Percentiles rank a stretch among this genome's conserved stretches.
Evolutionary conservation across 2,113 vertebrate species (phyloP).

Genomic region (Lampris megalopsis): DNA sequence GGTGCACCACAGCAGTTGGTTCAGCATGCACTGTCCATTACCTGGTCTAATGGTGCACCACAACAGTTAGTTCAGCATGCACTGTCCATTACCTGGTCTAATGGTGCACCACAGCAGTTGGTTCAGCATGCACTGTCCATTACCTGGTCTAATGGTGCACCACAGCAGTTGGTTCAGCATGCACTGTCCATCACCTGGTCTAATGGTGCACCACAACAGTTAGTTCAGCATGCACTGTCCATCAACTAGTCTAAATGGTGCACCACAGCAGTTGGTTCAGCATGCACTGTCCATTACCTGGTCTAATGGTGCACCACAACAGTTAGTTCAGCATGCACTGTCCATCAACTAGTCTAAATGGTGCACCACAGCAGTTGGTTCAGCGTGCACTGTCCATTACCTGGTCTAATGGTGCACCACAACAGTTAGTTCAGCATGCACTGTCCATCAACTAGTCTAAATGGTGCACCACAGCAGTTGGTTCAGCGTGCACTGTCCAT

Average conservation of each 20-base stretch:
- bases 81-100: not conserved
- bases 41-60: not conserved
- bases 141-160: not conserved
- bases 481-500: not conserved
- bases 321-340: not conserved
- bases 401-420: not conserved
- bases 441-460: not conserved
- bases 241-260: not conserved
- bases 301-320: not conserved
- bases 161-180: not conserved
- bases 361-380: not conserved
- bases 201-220: conserved; percentile 1
- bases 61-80: not conserved
- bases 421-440: not conserved
- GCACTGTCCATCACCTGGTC: no score
- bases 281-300: no score
- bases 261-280: not conserved
- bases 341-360: not conserved
- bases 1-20: not conserved
- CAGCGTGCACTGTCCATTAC: not conserved
- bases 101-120: conserved; percentile 3
- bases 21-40: not conserved
- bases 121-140: not conserved
- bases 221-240: not conserved
- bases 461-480: conserved; percentile 1